A percentile compares a stretch with the other conserved stretches of the same genome.
Conservation (phyloP, 1,140 invertebrate genomes). For the Diorhabda elongata region DNA sequence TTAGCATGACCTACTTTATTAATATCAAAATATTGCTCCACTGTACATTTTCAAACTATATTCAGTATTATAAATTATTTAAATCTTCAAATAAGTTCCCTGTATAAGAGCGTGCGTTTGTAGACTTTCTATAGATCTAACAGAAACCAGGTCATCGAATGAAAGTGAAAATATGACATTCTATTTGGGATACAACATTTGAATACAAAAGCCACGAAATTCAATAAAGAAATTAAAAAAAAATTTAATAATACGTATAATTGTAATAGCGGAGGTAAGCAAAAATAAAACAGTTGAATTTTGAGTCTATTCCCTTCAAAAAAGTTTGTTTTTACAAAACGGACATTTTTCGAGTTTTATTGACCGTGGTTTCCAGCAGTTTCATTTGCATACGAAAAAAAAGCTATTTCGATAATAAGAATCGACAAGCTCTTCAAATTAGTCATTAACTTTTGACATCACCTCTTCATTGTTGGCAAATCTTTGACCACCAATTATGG, state of each 20-base stretch:
- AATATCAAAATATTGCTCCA: too few species aligned
- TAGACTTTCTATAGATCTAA: conserved; percentile 42
- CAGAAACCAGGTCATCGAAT: conserved; percentile 45
- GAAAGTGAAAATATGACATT: conserved; percentile 44
- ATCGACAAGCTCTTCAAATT: not conserved
- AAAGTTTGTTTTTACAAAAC: not conserved
- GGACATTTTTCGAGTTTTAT: not conserved
- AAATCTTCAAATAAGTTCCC: too few species aligned
- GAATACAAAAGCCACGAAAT: conserved; percentile 37
- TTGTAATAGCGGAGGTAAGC: not conserved
- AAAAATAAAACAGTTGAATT: not conserved
- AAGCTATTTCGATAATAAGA: not conserved
- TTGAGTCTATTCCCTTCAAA: not conserved
- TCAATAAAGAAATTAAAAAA: not conserved
- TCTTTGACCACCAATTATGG: too few species aligned
- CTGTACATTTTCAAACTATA: too few species aligned
- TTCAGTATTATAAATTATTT: too few species aligned
- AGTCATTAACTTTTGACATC: too few species aligned
- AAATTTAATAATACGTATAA: not conserved
- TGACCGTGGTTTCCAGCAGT: not conserved
- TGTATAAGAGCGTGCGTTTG: not conserved
- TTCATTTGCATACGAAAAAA: not conserved
- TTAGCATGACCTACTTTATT: too few species aligned
- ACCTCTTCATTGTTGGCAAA: too few species aligned
- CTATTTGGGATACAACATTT: conserved; percentile 39